Base-by-base conservation (phyloP, 2,797 vertebrate genomes). In the Adelosebastes latens region DNA sequence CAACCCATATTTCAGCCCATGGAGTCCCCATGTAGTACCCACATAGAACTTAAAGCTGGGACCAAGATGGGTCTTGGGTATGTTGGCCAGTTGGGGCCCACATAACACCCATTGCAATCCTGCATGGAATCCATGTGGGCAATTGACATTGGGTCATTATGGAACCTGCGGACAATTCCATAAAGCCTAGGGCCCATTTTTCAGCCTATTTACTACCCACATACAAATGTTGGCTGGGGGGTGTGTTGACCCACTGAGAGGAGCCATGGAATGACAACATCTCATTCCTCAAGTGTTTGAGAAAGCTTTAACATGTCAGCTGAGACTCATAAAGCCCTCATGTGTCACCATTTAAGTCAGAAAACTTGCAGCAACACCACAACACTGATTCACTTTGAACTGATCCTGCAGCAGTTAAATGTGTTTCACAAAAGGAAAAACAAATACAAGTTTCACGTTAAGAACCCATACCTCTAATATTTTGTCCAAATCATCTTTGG, bases 381-480 rank as follows among this genome's bases (percentile, higher is more conserved):
- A 55, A 76, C 75, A 60, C 8, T 67, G 61, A 75, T 52, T 75
- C 65, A 67, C 22, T 39, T n/a, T 14, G 64, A 3, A 49, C 53
- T 64, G 5, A 18, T 20, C 29, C 8, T 24, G 72, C 11, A 59
- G 58, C 60, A 29, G 2, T 52, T 64, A 39, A 39, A n/a, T 2
- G 52, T 53, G 52, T 53, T 36, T 22, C 8, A 66, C 3, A 39
- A n/a, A 22, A 36, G n/a, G 11, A 32, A 36, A n/a, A 18, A 36
- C 72, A 25, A 12, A 22, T 4, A 18, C 11, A 6, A 24, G 29
- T 61, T 31, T 36, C 5, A 29, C 36, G 58, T 53, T 20, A 60
- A 73, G 53, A 75, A n/a, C 58, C 58, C 95, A 94, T 95, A 99
- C 98, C 98, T 98, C 87, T 84, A 99, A 89, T 87, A 99, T 99